These are phyloP conservation scores for Phainopepla nitens DNA, from an alignment of 2,113 vertebrate genomes.

Conservation along the genomic window DNA sequence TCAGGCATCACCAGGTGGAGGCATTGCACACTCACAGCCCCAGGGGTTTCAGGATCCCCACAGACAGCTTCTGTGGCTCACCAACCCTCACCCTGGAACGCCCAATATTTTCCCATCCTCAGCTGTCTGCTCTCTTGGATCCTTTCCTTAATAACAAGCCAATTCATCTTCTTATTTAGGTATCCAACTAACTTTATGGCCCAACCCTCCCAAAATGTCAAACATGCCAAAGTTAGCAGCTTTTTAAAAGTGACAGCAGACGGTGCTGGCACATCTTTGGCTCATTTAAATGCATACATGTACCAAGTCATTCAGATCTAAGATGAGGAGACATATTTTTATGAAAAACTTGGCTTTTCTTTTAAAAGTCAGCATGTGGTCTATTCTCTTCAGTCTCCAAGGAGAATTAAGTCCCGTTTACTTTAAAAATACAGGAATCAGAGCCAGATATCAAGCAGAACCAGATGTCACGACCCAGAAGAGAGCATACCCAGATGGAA, in stretches of 20 bases:
- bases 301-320: neutral
- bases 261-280: neutral
- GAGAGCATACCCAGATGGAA: constrained; percentile 18
- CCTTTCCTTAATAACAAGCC: neutral
- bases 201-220: neutral
- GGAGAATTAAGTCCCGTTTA: neutral
- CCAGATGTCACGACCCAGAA: constrained; percentile 54
- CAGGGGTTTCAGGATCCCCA: neutral
- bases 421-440: neutral
- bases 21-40: neutral
- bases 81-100: neutral
- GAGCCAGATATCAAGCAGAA: constrained; percentile 44
- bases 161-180: neutral
- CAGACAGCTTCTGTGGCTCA: neutral
- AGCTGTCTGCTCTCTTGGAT: neutral
- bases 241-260: constrained; percentile 3
- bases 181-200: neutral
- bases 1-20: neutral
- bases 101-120: neutral
- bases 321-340: neutral
- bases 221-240: neutral
- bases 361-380: neutral
- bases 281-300: neutral
- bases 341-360: constrained; percentile 41
- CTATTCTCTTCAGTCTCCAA: neutral